Evolutionary conservation across 2,113 vertebrate genomes (phyloP), one percentile per base, ranked within the genome.

Genomic region (Nestor notabilis): DNA sequence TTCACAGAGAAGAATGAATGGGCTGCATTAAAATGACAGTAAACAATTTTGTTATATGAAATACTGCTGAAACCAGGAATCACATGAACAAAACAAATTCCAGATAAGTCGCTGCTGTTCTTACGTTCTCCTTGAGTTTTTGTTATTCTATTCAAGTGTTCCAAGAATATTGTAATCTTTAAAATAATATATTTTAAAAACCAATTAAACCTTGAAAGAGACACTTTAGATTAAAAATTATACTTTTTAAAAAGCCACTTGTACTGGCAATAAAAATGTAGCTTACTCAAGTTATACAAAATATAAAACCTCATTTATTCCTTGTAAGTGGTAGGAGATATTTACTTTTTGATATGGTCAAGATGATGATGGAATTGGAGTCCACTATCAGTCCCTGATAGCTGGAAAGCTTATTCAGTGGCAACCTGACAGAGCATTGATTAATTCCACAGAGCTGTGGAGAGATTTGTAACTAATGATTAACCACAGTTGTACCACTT

Each of bases 261-360:
- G 1, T 69, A 16, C 14, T 89, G 80, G 46, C 61, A 93, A 68
- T 76, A 84, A 95, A 83, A 68, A 50, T 23, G 16, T 35, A 55
- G 8, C 13, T 79, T 82, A 43, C 25, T 89, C 37, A 86, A 64
- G 43, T 56, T 43, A 61, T 10, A 69, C 84, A 89, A 80, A 77
- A 61, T 41, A 3, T 52, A 64, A 89, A 90, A 81, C 0, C 0
- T 80, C 20, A 43, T 88, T 82, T 66, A 66, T 43, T 82, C 60
- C 69, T 44, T 76, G 18, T n/a, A 93, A 87, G 56, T 49, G 33
- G 43, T 25, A 82, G 52, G 6, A 93, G 39, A 64, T 61, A 85
- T 68, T 95, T 96, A 75, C 35, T 89, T 94, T 78, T 76, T 85
- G 39, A 87, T 89, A 76, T 37, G 19, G 47, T 94, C 39, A 85